Evolutionary conservation across 2,888 invertebrate species (phyloP), one percentile per base, ranked within the genome.

Genomic region (Odontocolon sp.): DNA sequence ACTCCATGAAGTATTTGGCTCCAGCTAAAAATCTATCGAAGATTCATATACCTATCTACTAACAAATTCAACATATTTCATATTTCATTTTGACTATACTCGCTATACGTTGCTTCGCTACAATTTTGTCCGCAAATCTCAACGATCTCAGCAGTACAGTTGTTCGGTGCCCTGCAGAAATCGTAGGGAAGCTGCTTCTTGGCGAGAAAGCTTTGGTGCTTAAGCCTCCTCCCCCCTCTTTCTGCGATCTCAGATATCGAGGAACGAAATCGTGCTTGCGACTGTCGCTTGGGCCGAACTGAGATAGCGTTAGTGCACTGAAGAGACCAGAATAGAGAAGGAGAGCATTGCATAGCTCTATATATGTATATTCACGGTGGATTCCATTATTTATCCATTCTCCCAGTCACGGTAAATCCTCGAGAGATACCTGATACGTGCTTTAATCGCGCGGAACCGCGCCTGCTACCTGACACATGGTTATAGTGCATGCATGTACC

Each of bases 321-420:
- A 45, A 18, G 42, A n/a, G 11, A 11, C 4, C 11, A 14, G n/a
- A n/a, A 23, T 21, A 42, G n/a, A 31, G 28, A 31, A 68, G 38
- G 52, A 21, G 11, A 54, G 40, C 40, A 5, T 45, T 26, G 40
- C 23, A 28, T 31, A 36, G 42, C 57, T 56, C 14, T 56, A 36
- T 54, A 14, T 28, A 26, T 50, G 6, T 33, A 50, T 63, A 23
- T 5, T 8, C 64, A 54, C 42, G 28, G 52, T 66, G 80, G 82
- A 83, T 73, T 84, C 83, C 84, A 86, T 87, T 86, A 87, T 87
- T 88, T 86, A 87, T 86, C 86, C 83, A 85, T 86, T 86, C 83
- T 72, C 72, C 83, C 79, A 83, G 86, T 80, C 84, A 84, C 80
- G 82, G 82, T 80, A 82, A 84, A 85, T 87, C 85, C 86, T 40